These are phyloP conservation scores for Drosophila grimshawi DNA, from an alignment of 1,140 invertebrate species.

Conservation along the genomic window DNA sequence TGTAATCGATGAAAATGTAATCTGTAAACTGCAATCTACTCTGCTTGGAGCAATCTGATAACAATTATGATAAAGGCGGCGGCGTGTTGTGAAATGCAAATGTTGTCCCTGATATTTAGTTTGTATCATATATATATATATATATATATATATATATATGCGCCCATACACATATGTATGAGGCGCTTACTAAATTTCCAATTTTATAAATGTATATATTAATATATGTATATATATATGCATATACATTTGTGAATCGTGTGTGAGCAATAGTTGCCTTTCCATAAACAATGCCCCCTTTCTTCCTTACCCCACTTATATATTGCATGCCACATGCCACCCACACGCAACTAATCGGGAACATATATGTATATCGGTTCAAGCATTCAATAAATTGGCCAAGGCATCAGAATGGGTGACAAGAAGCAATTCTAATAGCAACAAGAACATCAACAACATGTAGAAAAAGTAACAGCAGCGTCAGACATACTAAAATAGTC, in stretches of 20 bases:
- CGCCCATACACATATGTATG: too few species aligned
- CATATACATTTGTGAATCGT: not conserved
- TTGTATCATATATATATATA: not conserved
- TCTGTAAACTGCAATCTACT: slow-evolving; percentile 9
- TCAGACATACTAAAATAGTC: slow-evolving; percentile 37
- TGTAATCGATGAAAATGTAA: slow-evolving; percentile 15
- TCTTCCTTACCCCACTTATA: not conserved
- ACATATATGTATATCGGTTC: not conserved
- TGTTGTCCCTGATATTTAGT: not conserved
- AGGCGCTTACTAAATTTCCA: too few species aligned
- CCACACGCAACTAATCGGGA: not conserved
- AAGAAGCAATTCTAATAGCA: not conserved
- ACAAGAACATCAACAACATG: not conserved
- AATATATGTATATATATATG: slow-evolving; percentile 10
- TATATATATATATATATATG: not conserved
- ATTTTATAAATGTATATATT: not conserved
- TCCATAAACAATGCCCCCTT: not conserved
- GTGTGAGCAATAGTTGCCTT: not conserved
- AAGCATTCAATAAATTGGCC: not conserved
- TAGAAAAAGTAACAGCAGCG: slow-evolving; percentile 5
- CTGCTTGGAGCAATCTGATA: slow-evolving; percentile 6
- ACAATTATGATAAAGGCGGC: not conserved
- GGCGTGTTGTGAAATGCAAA: not conserved
- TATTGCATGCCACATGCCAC: not conserved
- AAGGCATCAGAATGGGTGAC: not conserved